Percentiles rank a stretch among this genome's conserved stretches.
Conservation (phyloP, 1,140 invertebrate genomes). For the Sinella curviseta region DNA sequence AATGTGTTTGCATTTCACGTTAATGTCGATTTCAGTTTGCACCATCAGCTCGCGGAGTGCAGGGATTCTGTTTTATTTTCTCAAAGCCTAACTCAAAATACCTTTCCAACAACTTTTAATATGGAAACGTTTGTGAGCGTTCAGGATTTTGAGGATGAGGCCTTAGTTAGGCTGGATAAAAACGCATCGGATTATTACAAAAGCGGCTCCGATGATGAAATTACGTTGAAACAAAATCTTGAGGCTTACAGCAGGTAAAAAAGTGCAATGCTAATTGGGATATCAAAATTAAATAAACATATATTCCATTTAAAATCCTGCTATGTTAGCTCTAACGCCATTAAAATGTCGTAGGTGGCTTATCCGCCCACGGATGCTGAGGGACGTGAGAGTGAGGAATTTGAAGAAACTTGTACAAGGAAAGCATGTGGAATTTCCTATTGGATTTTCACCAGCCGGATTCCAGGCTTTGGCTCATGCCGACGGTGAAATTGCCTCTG, state of each 20-base stretch:
- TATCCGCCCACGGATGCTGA: slow-evolving; percentile 76
- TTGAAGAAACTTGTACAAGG: slow-evolving; percentile 68
- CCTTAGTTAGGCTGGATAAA: slow-evolving; percentile 66
- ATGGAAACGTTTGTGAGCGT: slow-evolving; percentile 64
- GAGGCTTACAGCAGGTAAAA: slow-evolving; percentile 38
- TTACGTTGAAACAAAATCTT: slow-evolving; percentile 63
- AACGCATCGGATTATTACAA: slow-evolving; percentile 77
- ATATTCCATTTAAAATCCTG: too few relatives aligned
- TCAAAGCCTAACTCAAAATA: too few relatives aligned
- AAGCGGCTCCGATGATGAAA: slow-evolving; percentile 81
- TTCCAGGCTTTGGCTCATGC: slow-evolving; percentile 91
- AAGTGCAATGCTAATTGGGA: slow-evolving; percentile 6
- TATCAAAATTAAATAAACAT: too few relatives aligned
- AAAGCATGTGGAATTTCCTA: slow-evolving; percentile 70
- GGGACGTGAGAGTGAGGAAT: slow-evolving; percentile 70
- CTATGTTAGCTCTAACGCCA: too few relatives aligned
- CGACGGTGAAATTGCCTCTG: slow-evolving; percentile 83
- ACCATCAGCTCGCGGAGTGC: too few relatives aligned
- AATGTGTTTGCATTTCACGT: too few relatives aligned
- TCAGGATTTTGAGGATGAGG: slow-evolving; percentile 76
- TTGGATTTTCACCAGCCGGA: slow-evolving; percentile 86
- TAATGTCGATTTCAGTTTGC: too few relatives aligned
- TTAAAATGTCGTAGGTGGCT: too few relatives aligned
- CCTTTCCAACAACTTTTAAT: neutral
- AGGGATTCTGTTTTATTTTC: too few relatives aligned